Percentiles rank a stretch among this genome's conserved stretches.
Conservation (phyloP, 2,888 invertebrate species). For the Drosophila flavopinicola region DNA sequence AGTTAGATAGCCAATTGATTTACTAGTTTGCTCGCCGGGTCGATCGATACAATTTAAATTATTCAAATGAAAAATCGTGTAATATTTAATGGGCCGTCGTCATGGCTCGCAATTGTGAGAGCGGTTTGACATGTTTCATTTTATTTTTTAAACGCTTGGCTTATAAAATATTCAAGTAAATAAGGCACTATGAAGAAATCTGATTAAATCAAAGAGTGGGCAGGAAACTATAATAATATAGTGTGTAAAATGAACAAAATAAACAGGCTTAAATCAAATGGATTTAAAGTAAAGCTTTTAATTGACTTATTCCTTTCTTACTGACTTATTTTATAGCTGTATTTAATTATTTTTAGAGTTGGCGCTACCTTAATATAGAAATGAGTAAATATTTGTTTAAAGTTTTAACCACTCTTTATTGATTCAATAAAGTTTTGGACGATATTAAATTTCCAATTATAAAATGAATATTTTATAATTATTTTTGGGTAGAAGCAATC, state of each 20-base stretch:
- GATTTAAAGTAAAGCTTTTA: not conserved
- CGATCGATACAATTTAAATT: constrained; percentile 46
- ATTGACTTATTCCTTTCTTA: not conserved
- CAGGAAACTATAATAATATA: not conserved
- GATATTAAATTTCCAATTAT: too few relatives aligned
- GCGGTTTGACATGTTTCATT: constrained; percentile 2
- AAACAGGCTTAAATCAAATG: not conserved
- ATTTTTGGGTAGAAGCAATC: too few relatives aligned
- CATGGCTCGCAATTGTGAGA: constrained; percentile 7
- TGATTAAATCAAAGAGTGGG: not conserved
- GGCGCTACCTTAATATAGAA: not conserved
- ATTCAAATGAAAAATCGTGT: constrained; percentile 34
- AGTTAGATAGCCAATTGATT: constrained; percentile 28
- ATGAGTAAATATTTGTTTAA: not conserved
- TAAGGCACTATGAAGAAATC: not conserved
- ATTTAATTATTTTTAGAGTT: not conserved
- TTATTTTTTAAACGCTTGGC: not conserved
- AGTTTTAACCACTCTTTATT: not conserved
- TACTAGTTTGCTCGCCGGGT: constrained; percentile 11
- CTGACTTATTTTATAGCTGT: not conserved
- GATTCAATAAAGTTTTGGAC: not conserved
- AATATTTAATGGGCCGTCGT: constrained; percentile 16
- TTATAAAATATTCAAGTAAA: constrained; percentile 18
- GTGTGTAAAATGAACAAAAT: not conserved
- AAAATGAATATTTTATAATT: too few relatives aligned